phyloP scores from a whole-genome alignment of 2,888 invertebrate genomes.

The Salticus scenicus region DNA sequence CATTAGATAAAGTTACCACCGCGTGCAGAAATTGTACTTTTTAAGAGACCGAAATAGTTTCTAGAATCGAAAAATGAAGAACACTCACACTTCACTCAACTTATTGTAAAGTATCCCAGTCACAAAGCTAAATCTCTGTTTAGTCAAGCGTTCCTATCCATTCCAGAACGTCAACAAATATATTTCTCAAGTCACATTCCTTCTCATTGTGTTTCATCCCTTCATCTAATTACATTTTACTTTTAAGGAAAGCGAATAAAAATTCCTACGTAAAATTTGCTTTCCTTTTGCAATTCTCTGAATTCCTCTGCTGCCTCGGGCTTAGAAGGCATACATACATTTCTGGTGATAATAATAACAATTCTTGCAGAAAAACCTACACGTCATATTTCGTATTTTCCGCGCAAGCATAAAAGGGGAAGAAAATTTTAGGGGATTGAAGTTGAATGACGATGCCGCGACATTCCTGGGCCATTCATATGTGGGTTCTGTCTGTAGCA shows the following conservation, averaged over 20 bases:
- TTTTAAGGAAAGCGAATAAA: slow-evolving; percentile 9
- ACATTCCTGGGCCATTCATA: slow-evolving; percentile 56
- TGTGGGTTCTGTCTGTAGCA: slow-evolving; percentile 27
- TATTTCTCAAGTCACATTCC: not conserved
- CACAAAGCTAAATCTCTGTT: not conserved
- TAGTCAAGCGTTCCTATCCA: not conserved
- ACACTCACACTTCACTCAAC: not conserved
- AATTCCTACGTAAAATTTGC: not conserved
- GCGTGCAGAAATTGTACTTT: no score
- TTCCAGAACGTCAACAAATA: not conserved
- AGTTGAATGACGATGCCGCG: slow-evolving; percentile 26
- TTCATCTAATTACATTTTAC: slow-evolving; percentile 15
- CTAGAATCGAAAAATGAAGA: not conserved
- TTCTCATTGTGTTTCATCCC: slow-evolving; percentile 7
- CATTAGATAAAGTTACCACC: no score
- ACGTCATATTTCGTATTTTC: slow-evolving; percentile 3
- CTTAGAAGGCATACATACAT: not conserved
- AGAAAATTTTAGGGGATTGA: not conserved
- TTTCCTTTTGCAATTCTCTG: not conserved
- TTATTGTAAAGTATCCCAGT: not conserved
- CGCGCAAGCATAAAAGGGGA: not conserved
- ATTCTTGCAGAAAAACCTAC: slow-evolving; percentile 15
- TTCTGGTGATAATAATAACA: not conserved
- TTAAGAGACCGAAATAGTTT: not conserved
- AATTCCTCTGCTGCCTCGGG: not conserved